These are phyloP conservation scores for Altica lythri DNA, from an alignment of 2,888 invertebrate genomes.

Conservation along the genomic window DNA sequence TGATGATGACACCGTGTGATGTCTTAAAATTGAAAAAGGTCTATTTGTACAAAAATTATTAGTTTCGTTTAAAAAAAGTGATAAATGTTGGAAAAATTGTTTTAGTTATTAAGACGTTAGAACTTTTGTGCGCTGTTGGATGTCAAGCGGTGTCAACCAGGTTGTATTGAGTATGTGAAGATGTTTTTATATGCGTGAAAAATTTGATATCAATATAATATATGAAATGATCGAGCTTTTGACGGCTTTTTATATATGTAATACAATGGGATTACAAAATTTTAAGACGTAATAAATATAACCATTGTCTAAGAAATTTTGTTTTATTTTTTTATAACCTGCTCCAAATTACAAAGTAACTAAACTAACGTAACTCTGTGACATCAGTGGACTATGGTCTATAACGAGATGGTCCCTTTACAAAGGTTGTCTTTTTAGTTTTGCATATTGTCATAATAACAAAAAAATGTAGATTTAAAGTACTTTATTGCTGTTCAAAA, in stretches of 20 bases:
- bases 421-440: too few species aligned
- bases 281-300: conserved; percentile 59
- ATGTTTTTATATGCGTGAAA: conserved; percentile 57
- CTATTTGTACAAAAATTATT: conserved; percentile 40
- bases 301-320: conserved; percentile 53
- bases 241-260: conserved; percentile 60
- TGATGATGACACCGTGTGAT: conserved; percentile 10
- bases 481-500: too few species aligned
- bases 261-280: conserved; percentile 58
- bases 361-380: too few species aligned
- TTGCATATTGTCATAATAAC: too few species aligned
- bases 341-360: too few species aligned
- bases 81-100: conserved; percentile 31
- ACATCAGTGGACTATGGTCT: too few species aligned
- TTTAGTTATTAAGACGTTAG: conserved; percentile 33
- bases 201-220: conserved; percentile 57
- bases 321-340: conserved; percentile 40
- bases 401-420: too few species aligned
- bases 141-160: conserved; percentile 29
- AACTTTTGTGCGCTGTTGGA: conserved; percentile 20
- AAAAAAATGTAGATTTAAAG: too few species aligned
- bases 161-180: conserved; percentile 50
- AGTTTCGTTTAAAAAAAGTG: conserved; percentile 24
- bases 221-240: conserved; percentile 59
- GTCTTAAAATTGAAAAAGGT: conserved; percentile 31